Base-by-base conservation (phyloP, 2,113 vertebrate genomes). In the Pycnonotus jocosus region DNA sequence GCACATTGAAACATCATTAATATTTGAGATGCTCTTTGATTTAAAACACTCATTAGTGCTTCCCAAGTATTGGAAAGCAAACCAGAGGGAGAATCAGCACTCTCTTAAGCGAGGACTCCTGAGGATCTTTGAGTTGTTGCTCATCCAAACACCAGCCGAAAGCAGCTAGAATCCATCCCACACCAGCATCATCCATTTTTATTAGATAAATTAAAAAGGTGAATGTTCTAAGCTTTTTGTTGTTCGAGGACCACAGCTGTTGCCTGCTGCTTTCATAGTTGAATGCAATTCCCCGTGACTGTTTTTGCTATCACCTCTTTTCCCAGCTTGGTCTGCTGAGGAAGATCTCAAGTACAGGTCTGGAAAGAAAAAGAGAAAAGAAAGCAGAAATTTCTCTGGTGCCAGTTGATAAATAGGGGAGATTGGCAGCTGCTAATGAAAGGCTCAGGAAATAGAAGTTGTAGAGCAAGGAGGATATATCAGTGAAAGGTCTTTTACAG, bases 61-160 rank as follows among this genome's bases (percentile, higher is more conserved):
- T 97, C 88, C 92, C 87, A 97, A 97, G 94, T 88, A 94, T 91
- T 97, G 94, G 66, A 95, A 97, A 95, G 96, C 83, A 95, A 95
- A 96, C 89, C 83, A 89, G 93, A 93, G 94, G 83, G 93, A 92
- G 86, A 91, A 82, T 95, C 88, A 72, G 40, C 66, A 65, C 31
- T 95, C 91, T 91, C 83, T 91, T 88, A 93, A 86, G 90, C 0
- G 1, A 91, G 78, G 78, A 74, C 90, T 97, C 93, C 93, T 86
- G 95, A 97, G 93, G 74, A 95, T 94, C 83, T 37, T 69, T 58
- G 79, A 70, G 87, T 92, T 95, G 81, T 90, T 95, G 83, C 69
- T 94, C 76, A 61, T 95, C 69, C 88, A 92, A 86, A 79, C 69
- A 84, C 47, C 60, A 86, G 78, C 71, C 42, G 66, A 93, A 64